phyloP scores from a whole-genome alignment of 2,797 vertebrate genomes.

The Tiaroga cobitis region DNA sequence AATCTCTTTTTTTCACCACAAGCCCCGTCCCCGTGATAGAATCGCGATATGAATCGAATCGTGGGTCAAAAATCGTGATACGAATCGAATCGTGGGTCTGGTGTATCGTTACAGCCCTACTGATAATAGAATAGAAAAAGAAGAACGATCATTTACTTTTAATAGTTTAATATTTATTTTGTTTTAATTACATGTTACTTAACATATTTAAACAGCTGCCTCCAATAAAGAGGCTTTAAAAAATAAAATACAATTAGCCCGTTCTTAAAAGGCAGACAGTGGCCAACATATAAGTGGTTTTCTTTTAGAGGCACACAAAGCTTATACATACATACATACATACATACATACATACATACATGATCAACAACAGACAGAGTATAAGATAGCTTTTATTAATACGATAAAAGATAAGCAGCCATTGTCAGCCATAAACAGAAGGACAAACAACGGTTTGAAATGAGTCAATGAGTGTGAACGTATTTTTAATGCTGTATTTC shows the following conservation, averaged over 20 bases:
- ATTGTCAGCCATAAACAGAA: conserved; percentile 22
- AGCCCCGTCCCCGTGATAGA: no score
- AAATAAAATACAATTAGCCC: conserved; percentile 82
- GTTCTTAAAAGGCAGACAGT: conserved; percentile 81
- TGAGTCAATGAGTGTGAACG: conserved; percentile 49
- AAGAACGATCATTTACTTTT: conserved; percentile 40
- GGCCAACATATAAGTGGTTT: conserved; percentile 81
- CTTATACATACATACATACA: conserved; percentile 74
- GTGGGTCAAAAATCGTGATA: no score
- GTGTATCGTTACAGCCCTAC: no score
- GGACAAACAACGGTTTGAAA: conserved; percentile 52
- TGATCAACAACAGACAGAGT: conserved; percentile 43
- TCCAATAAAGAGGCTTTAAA: conserved; percentile 80
- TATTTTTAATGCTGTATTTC: conserved; percentile 50
- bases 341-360: conserved; percentile 45
- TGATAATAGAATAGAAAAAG: background rate
- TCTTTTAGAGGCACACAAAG: conserved; percentile 72
- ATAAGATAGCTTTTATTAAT: conserved; percentile 32
- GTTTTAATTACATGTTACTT: conserved; percentile 86
- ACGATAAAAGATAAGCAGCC: conserved; percentile 24
- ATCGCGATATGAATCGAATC: no score
- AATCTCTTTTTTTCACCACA: no score
- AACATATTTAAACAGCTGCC: conserved; percentile 83
- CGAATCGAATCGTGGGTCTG: no score
- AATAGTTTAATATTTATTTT: conserved; percentile 79